phyloP scores from a whole-genome alignment of 2,888 invertebrate species.

The Drosophila limbata region DNA sequence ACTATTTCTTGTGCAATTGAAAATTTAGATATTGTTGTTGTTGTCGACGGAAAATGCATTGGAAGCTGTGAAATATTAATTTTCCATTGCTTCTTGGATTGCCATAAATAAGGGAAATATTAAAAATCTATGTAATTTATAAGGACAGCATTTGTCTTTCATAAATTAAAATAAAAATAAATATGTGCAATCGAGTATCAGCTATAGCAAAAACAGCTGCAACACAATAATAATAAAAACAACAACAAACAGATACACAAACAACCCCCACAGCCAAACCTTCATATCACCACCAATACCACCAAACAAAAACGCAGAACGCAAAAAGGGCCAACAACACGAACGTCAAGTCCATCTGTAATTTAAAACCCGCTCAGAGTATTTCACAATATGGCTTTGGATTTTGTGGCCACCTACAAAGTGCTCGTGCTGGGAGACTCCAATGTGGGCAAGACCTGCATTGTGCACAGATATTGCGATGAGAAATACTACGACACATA shows the following conservation, averaged over 20 bases:
- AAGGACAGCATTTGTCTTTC: too few species aligned
- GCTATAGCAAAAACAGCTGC: conserved; percentile 66
- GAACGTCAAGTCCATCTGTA: conserved; percentile 38
- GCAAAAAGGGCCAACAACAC: conserved; percentile 24
- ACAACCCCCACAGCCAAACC: conserved; percentile 66
- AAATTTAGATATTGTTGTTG: conserved; percentile 21
- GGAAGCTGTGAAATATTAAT: conserved; percentile 41
- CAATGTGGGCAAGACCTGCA: conserved; percentile 95
- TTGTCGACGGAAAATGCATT: conserved; percentile 39
- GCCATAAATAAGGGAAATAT: neutral
- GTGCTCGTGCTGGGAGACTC: conserved; percentile 94
- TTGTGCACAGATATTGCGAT: conserved; percentile 95
- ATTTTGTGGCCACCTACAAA: conserved; percentile 95
- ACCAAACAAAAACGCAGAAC: conserved; percentile 27
- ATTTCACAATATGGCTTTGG: conserved; percentile 89
- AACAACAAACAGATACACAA: conserved; percentile 69
- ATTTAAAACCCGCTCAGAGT: conserved; percentile 40
- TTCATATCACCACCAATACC: conserved; percentile 35
- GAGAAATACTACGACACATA: conserved; percentile 96
- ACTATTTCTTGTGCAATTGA: conserved; percentile 3
- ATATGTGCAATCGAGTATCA: conserved; percentile 48
- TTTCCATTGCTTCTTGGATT: neutral
- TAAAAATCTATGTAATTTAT: neutral
- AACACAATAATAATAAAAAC: conserved; percentile 54
- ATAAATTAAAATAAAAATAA: neutral